These are phyloP conservation scores for Zenarchopterus dispar DNA, from an alignment of 2,797 vertebrate species.

Conservation along the genomic window DNA sequence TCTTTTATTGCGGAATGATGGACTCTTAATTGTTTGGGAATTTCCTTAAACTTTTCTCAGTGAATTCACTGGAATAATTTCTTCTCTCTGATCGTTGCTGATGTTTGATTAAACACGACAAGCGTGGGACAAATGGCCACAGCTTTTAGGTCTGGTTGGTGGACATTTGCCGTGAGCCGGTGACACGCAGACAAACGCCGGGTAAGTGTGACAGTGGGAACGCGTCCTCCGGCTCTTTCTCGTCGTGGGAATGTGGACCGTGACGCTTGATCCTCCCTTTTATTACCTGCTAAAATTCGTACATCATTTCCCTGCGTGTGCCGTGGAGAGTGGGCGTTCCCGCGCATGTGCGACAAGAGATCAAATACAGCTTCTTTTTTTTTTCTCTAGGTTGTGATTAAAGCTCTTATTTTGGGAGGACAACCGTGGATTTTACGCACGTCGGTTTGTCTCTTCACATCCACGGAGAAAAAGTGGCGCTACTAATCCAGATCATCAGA, in stretches of 20 bases:
- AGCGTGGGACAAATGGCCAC: constrained; percentile 6
- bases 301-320: constrained; percentile 23
- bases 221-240: constrained; percentile 20
- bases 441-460: too few relatives aligned
- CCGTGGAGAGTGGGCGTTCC: constrained; percentile 28
- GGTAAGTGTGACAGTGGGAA: constrained; percentile 53
- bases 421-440: too few relatives aligned
- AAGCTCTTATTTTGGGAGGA: too few relatives aligned
- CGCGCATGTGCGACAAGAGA: neutral
- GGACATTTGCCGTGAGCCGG: neutral
- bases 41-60: too few relatives aligned
- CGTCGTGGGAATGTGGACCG: constrained; percentile 33
- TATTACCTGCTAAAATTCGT: constrained; percentile 54
- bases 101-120: neutral
- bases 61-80: too few relatives aligned
- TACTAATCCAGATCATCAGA: too few relatives aligned
- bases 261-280: constrained; percentile 27
- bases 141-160: neutral
- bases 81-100: neutral
- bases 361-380: neutral
- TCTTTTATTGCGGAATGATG: too few relatives aligned
- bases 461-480: too few relatives aligned
- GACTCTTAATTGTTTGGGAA: too few relatives aligned
- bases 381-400: neutral
- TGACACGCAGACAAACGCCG: constrained; percentile 22